Conservation (phyloP, 2,797 vertebrate species). For the Cichlasoma orientale region DNA sequence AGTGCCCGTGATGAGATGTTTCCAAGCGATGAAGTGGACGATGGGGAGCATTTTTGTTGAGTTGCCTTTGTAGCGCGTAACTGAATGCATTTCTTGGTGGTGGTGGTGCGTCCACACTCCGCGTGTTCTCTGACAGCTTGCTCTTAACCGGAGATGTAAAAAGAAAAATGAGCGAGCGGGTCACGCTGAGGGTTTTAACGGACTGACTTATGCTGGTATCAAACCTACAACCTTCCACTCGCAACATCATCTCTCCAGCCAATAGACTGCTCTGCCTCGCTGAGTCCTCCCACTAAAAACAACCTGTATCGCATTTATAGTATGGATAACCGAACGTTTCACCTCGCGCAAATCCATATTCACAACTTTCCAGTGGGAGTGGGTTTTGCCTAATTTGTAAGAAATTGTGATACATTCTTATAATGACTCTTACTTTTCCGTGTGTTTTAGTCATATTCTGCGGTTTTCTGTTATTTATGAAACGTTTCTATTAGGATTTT, state of each 20-base stretch:
- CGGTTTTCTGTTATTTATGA: slow-evolving; percentile 7
- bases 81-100: background rate
- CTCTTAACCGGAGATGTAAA: background rate
- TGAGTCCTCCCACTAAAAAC: slow-evolving; percentile 38
- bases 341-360: background rate
- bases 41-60: background rate
- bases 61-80: slow-evolving; percentile 1
- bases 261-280: slow-evolving; percentile 6
- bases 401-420: background rate
- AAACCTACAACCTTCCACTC: slow-evolving; percentile 47
- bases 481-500: slow-evolving; percentile 9
- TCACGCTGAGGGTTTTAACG: slow-evolving; percentile 21
- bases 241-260: slow-evolving; percentile 6
- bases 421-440: slow-evolving; percentile 2
- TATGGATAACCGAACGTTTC: slow-evolving; percentile 52
- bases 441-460: background rate
- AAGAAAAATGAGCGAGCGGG: background rate
- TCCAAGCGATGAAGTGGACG: background rate
- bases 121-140: background rate
- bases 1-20: background rate
- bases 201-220: slow-evolving; percentile 35
- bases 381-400: slow-evolving; percentile 5
- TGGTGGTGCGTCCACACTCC: background rate
- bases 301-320: slow-evolving; percentile 27
- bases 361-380: slow-evolving; percentile 43